Evolutionary conservation across 1,140 invertebrate genomes (phyloP), one percentile per base, ranked within the genome.

Genomic region (Drosophila nigromelanica): DNA sequence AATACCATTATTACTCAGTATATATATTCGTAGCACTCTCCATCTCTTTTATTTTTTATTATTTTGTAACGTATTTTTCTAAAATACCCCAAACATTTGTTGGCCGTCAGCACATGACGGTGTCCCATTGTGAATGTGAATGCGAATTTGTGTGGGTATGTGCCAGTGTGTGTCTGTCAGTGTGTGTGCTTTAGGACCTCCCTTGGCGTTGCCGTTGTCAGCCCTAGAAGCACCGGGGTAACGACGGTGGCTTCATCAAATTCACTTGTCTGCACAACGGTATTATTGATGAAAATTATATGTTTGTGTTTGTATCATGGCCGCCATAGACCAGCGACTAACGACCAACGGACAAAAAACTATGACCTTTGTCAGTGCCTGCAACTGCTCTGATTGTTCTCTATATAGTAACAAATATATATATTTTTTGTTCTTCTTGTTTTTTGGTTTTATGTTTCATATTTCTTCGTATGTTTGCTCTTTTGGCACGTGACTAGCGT

Each of bases 251-350:
- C 76, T 73, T 76, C 74, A 76, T 76, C 76, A 78, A 78, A 78
- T 78, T 76, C 73, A 78, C 73, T 78, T 76, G 76, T 78, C 76
- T 76, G 76, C 68, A 68, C 60, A 78, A 66, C 63, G 73, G 68
- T 76, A 73, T 73, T 78, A 78, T 73, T 76, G 76, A 78, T 78
- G 76, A 76, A 78, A 78, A 76, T 78, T 78, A 76, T 76, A 78
- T 73, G 76, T 76, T 76, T 78, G 73, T 72, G 73, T 76, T 76
- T 27, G 76, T 66, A 78, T 75, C 70, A 68, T 73, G 33, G 39
- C 63, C 48, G 45, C 33, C 69, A 56, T 58, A 59, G 61, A 58
- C 30, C 39, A 55, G 45, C 66, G 47, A 30, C 61, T 71, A 59
- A 59, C 55, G 62, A 37, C 39, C 50, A 55, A 66, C 35, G n/a